Evolutionary conservation across 2,797 vertebrate species (phyloP).

Genomic region (Helostoma temminkii): DNA sequence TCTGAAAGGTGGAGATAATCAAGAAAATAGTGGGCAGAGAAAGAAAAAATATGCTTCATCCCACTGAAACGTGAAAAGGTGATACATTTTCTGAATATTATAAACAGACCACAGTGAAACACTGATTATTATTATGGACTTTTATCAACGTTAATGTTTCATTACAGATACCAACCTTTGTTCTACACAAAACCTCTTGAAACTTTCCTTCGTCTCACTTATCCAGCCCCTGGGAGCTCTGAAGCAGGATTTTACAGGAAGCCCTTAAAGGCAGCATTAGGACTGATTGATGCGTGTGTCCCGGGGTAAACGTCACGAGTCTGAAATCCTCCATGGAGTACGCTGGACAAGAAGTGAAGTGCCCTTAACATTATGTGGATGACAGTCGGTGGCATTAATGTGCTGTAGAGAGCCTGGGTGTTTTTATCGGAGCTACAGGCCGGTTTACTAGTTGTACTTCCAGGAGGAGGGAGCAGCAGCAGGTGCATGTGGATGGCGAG

Average conservation of each 20-base stretch:
- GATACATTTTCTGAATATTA: background rate
- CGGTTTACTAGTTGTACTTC: background rate
- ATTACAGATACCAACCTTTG: no score
- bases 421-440: background rate
- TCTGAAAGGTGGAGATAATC: no score
- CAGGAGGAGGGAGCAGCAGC: slow-evolving; percentile 26
- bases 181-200: slow-evolving; percentile 5
- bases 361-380: background rate
- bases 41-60: no score
- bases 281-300: slow-evolving; percentile 66
- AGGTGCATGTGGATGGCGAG: slow-evolving; percentile 73
- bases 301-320: slow-evolving; percentile 50
- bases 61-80: background rate
- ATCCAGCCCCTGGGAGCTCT: background rate
- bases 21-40: no score
- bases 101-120: background rate
- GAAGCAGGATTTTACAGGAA: slow-evolving; percentile 30
- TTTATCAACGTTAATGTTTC: no score
- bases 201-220: slow-evolving; percentile 10
- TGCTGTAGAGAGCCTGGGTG: background rate
- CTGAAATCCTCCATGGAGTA: slow-evolving; percentile 37
- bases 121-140: no score
- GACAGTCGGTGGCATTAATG: accelerated
- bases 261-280: slow-evolving; percentile 66
- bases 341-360: background rate